Evolutionary conservation across 2,888 invertebrate species (phyloP), one percentile per base, ranked within the genome.

Genomic region (Sesia bembeciformis): DNA sequence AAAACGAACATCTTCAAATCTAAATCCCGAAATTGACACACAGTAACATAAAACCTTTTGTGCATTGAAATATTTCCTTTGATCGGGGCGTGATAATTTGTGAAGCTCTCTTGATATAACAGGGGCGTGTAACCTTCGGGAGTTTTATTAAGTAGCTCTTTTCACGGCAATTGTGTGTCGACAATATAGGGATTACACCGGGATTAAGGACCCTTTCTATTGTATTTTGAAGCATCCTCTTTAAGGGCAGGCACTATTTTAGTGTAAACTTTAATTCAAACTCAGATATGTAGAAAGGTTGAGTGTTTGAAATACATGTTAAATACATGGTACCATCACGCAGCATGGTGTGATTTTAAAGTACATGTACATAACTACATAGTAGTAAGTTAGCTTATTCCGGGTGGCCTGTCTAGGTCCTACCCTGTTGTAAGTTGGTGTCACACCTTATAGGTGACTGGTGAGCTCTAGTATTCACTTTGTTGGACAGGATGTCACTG

Each of bases 81-180:
- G 84, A 85, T 84, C 74, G 58, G 57, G 70, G 77, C 74, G 82
- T 80, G 84, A 85, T 84, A 84, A 84, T 80, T 69, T 67, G 69
- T 59, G 67, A 63, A 63, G 64, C 60, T 62, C 60, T 61, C 53
- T 55, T 55, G 64, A 67, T 63, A 63, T 63, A 64, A 54, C 46
- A 55, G 55, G 72, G 76, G 72, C 70, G 70, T 70, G 68, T 65
- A 63, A 68, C 62, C 65, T 71, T 65, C 62, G 64, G 62, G 63
- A 64, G 64, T 63, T 52, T 61, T 66, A 66, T 74, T 79, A 78
- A 82, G 81, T 81, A 80, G 80, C 81, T 78, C 82, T 83, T 82
- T 83, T 84, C 84, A 82, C 82, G 82, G 80, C 84, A 83, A 84
- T 84, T 84, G 84, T 84, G 77, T 74, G 62, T 68, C 67, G 62